Evolutionary conservation across 2,113 vertebrate genomes (phyloP).

Genomic region (Eleginops maclovinus): DNA sequence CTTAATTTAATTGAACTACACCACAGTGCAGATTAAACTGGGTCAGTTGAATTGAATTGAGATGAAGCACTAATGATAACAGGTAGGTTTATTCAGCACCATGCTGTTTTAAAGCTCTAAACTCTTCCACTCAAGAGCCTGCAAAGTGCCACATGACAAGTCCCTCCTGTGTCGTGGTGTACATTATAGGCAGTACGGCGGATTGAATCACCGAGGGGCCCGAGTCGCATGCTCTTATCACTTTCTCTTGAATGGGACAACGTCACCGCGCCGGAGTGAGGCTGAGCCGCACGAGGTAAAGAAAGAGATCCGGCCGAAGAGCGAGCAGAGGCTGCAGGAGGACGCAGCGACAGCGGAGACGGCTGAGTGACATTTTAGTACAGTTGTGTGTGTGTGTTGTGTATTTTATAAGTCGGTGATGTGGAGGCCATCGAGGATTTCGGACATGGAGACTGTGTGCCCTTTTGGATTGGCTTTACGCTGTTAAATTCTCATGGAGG

Average conservation of each 20-base stretch:
- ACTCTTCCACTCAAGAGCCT: background rate
- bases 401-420: slow-evolving; percentile 7
- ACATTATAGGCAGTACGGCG: background rate
- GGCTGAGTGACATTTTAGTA: slow-evolving; percentile 40
- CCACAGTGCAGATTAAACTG: background rate
- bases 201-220: background rate
- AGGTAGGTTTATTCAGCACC: background rate
- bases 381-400: slow-evolving; percentile 16
- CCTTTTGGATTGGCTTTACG: slow-evolving; percentile 33
- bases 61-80: background rate
- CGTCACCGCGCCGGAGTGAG: slow-evolving; percentile 49
- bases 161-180: background rate
- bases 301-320: slow-evolving; percentile 54
- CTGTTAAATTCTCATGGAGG: slow-evolving; percentile 29
- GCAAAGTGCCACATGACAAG: no score
- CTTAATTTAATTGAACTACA: slow-evolving; percentile 30
- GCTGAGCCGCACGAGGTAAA: slow-evolving; percentile 18
- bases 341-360: slow-evolving; percentile 28
- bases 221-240: slow-evolving; percentile 25
- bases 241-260: slow-evolving; percentile 62
- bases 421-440: background rate
- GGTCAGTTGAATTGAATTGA: background rate
- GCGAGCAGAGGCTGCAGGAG: slow-evolving; percentile 57
- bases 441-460: slow-evolving; percentile 11
- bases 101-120: background rate